Evolutionary conservation across 1,140 invertebrate genomes (phyloP), one percentile per base, ranked within the genome.

Genomic region (Leptinotarsa defecta): DNA sequence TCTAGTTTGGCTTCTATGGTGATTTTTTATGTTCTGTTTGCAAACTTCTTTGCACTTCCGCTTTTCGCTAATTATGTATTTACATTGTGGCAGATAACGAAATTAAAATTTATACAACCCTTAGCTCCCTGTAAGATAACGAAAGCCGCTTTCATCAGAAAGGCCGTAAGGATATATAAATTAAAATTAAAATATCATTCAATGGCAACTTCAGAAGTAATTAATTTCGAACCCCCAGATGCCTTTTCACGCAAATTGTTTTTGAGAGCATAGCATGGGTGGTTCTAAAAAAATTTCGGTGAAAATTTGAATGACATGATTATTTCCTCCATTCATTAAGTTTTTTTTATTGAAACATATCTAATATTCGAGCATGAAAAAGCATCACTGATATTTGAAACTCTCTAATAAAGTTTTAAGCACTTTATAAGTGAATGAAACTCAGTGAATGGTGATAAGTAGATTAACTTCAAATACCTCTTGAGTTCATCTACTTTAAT

Each of bases 101-200:
- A 57, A 57, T 57, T 57, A n/a, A 57, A 57, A 57, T 57, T 5
- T 57, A 57, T 57, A 15, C 52, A 57, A 8, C 52, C 3, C 52
- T 57, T 57, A 57, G 52, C 15, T 17, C 4, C 27, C 6, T 19
- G 52, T 57, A 57, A 57, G 52, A 57, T 57, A 17, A 57, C 6
- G n/a, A 57, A 57, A 57, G 17, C 15, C 52, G 52, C 52, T 57
- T 57, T 0, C 0, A 57, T 57, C 17, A 57, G 52, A 57, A 57
- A 19, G 52, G 52, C 15, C 3, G n/a, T 57, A 15, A 57, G 15
- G n/a, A 57, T 57, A 57, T 57, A 57, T n/a, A 57, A 57, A 57
- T 57, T 57, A 57, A 57, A 57, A 57, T 57, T 19, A 19, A 57
- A 57, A 57, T 57, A 57, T n/a, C 17, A 57, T 57, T 57, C n/a